A percentile compares a stretch with the other conserved stretches of the same genome.
Evolutionary conservation across 2,888 invertebrate species (phyloP).

Genomic region (Disparrhopalites patrizii): DNA sequence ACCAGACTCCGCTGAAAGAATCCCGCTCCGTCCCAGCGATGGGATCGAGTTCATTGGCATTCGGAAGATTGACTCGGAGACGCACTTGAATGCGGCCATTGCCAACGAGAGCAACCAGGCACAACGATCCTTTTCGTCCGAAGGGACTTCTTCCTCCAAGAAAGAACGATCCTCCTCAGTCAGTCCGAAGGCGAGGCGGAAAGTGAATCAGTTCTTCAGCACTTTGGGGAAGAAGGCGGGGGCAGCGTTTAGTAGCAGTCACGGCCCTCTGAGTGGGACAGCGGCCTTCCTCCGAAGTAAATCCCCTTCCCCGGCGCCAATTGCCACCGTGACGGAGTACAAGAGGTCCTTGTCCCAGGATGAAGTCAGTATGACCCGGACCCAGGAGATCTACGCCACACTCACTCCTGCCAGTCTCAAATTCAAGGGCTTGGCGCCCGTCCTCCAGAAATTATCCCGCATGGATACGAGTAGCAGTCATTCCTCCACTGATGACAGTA

Average conservation of each 20-base stretch:
- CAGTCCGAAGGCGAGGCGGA: conserved; percentile 45
- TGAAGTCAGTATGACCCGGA: conserved; percentile 47
- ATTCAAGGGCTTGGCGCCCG: conserved; percentile 44
- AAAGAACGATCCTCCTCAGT: conserved; percentile 42
- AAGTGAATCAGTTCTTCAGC: conserved; percentile 48
- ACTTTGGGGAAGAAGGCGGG: conserved; percentile 48
- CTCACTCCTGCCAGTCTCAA: conserved; percentile 46
- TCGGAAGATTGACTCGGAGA: conserved; percentile 47
- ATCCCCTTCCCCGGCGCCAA: conserved; percentile 14
- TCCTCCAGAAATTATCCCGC: conserved; percentile 45
- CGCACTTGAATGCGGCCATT: conserved; percentile 43
- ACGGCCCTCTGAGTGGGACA: conserved; percentile 26
- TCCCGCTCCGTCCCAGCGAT: conserved; percentile 37
- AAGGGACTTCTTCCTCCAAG: conserved; percentile 13
- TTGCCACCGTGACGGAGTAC: conserved; percentile 28
- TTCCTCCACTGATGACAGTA: conserved; percentile 26
- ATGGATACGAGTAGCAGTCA: conserved; percentile 30
- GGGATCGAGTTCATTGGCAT: conserved; percentile 49
- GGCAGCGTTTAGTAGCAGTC: conserved; percentile 43
- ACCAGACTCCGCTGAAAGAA: conserved; percentile 36
- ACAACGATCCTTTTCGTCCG: conserved; percentile 12
- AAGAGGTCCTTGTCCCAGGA: conserved; percentile 45
- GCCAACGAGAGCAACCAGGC: conserved; percentile 25
- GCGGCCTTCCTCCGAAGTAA: conserved; percentile 30
- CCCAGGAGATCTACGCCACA: conserved; percentile 48